Conservation (phyloP, 2,113 vertebrate genomes). For the Misgurnus mizolepis region DNA sequence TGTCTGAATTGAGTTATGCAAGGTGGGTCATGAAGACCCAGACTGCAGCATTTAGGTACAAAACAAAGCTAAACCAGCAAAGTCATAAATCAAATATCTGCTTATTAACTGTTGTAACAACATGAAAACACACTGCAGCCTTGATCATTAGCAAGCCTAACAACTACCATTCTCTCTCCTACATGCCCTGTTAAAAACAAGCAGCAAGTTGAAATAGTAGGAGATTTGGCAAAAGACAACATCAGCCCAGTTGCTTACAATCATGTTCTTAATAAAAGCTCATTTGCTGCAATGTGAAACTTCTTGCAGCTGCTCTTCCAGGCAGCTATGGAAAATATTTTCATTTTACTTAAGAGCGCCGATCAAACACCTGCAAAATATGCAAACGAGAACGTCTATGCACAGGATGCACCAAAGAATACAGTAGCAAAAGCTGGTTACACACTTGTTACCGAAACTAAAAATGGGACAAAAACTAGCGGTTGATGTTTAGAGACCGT, state of each 20-base stretch:
- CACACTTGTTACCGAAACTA: conserved; percentile 2
- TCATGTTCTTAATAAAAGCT: neutral
- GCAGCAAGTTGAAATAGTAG: neutral
- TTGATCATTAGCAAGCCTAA: neutral
- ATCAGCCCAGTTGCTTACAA: neutral
- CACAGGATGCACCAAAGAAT: conserved; percentile 3
- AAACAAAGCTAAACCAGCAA: neutral
- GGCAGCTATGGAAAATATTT: conserved; percentile 12
- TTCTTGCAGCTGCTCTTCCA: conserved; percentile 21
- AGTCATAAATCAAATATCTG: neutral
- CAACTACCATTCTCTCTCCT: neutral
- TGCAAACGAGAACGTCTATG: conserved; percentile 35
- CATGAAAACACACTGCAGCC: neutral
- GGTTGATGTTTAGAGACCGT: neutral
- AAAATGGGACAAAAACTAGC: conserved; percentile 15
- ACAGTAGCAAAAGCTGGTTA: neutral
- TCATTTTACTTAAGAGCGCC: conserved; percentile 13
- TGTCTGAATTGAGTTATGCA: neutral
- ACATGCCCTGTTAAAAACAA: neutral
- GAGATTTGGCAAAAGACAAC: neutral
- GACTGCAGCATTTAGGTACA: neutral
- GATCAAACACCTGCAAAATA: conserved; percentile 42
- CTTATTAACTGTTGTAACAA: neutral
- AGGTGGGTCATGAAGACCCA: neutral
- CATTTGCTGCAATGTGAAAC: conserved; percentile 22